Evolutionary conservation across 2,888 invertebrate genomes (phyloP), one percentile per base, ranked within the genome.

Genomic region (Suillia variegata): DNA sequence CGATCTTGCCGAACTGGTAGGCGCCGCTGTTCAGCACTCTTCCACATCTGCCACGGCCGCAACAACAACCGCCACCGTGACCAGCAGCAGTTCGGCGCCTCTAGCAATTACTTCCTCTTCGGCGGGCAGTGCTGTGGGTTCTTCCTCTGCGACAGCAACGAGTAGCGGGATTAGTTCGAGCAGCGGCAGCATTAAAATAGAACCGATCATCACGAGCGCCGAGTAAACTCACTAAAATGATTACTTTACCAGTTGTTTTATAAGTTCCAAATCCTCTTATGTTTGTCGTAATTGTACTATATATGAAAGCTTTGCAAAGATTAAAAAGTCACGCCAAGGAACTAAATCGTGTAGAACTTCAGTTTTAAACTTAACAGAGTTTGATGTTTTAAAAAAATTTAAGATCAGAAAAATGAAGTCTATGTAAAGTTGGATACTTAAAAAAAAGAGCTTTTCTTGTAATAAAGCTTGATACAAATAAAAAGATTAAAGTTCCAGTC

Each of bases 131-230:
- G 52, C 6, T 50, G 21, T 26, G 26, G 26, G 26, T 26, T n/a
- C 31, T n/a, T 4, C 53, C 21, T 6, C 54, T 10, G 61, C 62
- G 12, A 56, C n/a, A n/a, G n/a, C n/a, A n/a, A n/a, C 59, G 42
- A 59, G 62, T 59, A 67, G 67, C 57, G 65, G 66, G 62, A 65
- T 63, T 53, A 66, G 67, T 63, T 64, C 66, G 61, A 65, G 66
- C 59, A 87, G 86, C 68, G 64, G 66, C 59, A 87, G 86, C 68
- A 89, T 90, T 66, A 90, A 90, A 83, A 85, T 91, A 81, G 92
- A 91, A 80, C 88, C 88, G 62, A 81, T 88, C 61, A 83, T 87
- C 55, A 76, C 73, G 61, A 78, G 69, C 66, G 67, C 73, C 69
- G 77, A 77, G 63, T 78, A 74, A 68, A 26, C 5, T 31, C 24